Base-by-base conservation (phyloP, 2,113 vertebrate species). In the Phaethon lepturus region DNA sequence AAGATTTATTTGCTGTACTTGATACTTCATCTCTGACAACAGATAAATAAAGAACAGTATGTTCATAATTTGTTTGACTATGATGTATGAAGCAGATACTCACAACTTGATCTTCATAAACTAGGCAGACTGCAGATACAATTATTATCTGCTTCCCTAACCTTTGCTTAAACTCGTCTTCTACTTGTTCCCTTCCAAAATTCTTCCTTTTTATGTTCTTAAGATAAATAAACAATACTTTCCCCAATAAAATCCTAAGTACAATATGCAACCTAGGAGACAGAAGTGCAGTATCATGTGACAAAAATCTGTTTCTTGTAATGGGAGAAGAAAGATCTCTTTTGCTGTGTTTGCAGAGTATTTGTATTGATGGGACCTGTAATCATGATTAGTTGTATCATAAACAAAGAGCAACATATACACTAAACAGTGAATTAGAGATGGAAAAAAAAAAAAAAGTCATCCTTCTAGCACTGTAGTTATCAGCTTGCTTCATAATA, bases 51-150 rank as follows among this genome's bases (percentile, higher is more conserved):
- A 93, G 94, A 97, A 96, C 97, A 96, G 90, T 96, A 97, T 95
- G 96, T 93, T 97, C 96, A 96, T 98, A 97, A 98, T 98, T 98
- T 98, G 97, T 91, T 93, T 97, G 97, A 96, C 98, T 97, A 96
- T 98, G 98, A 98, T 97, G 86, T 96, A 98, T 98, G 98, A 96
- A 97, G 96, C 88, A 95, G 93, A 96, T 73, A 97, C 31, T 80
- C 75, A 96, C 62, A 97, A 95, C 80, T 84, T 94, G 95, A 98
- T 98, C 97, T 97, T 97, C 17, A 66, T 92, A 97, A 98, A 96
- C 88, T 81, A 93, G 18, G 89, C 66, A 82, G 88, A 96, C 86
- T 64, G 35, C 33, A 95, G 77, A 95, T 8, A 78, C 69, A 25
- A 93, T 97, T 95, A 95, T 40, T 97, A 97, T 55, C 67, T 50